These are phyloP conservation scores for Lasaia peninsularis DNA, from an alignment of 1,140 invertebrate species.

Conservation along the genomic window DNA sequence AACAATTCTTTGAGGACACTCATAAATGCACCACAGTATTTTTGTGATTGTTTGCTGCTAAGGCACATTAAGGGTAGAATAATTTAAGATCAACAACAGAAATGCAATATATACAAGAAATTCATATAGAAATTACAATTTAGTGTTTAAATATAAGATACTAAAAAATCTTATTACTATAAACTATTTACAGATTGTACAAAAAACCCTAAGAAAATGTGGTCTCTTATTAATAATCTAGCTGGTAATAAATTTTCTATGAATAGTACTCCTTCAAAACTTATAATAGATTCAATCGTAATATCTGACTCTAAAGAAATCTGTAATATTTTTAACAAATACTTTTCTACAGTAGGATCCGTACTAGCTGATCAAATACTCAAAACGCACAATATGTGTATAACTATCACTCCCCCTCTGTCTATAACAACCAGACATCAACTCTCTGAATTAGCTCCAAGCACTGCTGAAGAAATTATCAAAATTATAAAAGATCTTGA, in stretches of 20 bases:
- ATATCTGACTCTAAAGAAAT: not conserved
- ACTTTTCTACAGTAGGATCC: not conserved
- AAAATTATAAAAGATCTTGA: no score
- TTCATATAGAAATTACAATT: no score
- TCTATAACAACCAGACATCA: not conserved
- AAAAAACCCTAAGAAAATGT: not conserved
- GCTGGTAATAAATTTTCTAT: not conserved
- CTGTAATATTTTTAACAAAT: not conserved
- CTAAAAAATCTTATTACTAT: no score
- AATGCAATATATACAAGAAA: no score
- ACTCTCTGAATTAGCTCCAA: not conserved
- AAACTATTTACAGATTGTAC: not conserved
- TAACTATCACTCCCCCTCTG: not conserved
- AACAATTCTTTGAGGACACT: no score
- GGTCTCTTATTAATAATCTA: not conserved
- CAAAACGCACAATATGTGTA: not conserved
- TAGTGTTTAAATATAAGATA: no score
- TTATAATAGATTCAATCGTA: not conserved
- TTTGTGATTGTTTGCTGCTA: no score
- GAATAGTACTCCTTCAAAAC: not conserved
- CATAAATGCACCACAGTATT: no score
- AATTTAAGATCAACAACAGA: no score
- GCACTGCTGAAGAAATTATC: no score
- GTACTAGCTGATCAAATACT: not conserved
- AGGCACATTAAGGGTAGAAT: no score